Percentiles rank a stretch among this genome's conserved stretches.
phyloP scores from a whole-genome alignment of 2,113 vertebrate species.

The Burhinus oedicnemus region DNA sequence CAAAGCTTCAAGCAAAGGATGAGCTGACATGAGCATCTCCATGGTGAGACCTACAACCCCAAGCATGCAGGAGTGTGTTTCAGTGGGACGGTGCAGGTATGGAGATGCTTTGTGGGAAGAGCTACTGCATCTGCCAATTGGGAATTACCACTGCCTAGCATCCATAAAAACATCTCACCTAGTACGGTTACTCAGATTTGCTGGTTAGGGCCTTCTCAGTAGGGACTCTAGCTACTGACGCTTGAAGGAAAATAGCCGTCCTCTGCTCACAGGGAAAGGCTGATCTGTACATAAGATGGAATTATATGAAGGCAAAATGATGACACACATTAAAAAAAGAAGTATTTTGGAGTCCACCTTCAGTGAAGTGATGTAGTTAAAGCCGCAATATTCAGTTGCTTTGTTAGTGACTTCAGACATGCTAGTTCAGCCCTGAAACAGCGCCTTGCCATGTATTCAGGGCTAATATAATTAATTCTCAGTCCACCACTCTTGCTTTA shows the following conservation, averaged over 20 bases:
- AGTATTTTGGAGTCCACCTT: neutral
- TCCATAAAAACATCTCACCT: neutral
- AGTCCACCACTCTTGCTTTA: neutral
- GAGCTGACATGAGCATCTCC: neutral
- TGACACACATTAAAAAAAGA: neutral
- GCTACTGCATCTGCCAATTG: neutral
- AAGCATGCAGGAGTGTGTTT: neutral
- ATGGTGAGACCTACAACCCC: neutral
- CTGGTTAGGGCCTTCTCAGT: neutral
- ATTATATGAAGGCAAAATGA: neutral
- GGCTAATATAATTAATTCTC: neutral
- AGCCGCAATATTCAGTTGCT: neutral
- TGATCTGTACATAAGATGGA: neutral
- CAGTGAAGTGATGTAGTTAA: neutral
- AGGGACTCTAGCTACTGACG: neutral
- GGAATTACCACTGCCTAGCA: neutral
- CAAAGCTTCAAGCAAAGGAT: neutral
- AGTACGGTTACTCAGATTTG: neutral
- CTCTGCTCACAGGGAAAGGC: neutral
- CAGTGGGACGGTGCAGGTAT: neutral
- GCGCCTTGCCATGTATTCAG: neutral
- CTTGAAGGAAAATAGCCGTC: neutral
- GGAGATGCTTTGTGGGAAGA: neutral
- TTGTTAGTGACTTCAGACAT: neutral
- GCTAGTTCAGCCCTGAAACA: neutral